These are phyloP conservation scores for Anabas testudineus DNA, from an alignment of 2,797 vertebrate species.

Conservation along the genomic window DNA sequence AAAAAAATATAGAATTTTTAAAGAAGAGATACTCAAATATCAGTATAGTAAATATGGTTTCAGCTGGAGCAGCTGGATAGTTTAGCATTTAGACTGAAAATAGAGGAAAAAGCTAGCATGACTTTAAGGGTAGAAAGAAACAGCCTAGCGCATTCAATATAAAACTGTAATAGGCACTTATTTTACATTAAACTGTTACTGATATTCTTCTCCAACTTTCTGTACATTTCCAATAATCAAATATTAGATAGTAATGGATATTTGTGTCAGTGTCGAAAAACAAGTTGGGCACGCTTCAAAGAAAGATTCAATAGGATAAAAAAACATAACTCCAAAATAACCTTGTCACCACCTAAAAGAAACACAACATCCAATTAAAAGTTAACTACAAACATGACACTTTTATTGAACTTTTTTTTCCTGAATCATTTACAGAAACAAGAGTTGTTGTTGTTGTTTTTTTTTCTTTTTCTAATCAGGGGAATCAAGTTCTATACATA, in stretches of 20 bases:
- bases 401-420: conserved; percentile 83
- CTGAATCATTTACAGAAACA: conserved; percentile 83
- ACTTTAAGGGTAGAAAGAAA: neutral
- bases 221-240: neutral
- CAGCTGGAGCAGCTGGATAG: neutral
- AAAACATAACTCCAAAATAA: too few relatives aligned
- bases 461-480: conserved; percentile 71
- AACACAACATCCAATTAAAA: conserved; percentile 58
- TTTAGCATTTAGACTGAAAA: neutral
- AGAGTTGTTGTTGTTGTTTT: conserved; percentile 67
- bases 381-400: conserved; percentile 86
- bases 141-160: neutral
- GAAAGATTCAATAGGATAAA: too few relatives aligned
- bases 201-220: neutral
- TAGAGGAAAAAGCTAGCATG: neutral
- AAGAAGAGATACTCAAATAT: too few relatives aligned
- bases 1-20: too few relatives aligned
- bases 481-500: conserved; percentile 82
- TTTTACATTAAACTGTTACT: neutral
- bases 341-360: conserved; percentile 19
- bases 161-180: neutral
- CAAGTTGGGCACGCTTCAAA: too few relatives aligned
- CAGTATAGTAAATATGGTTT: neutral
- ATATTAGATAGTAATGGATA: too few relatives aligned
- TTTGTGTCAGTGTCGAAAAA: neutral